A percentile compares a stretch with the other conserved stretches of the same genome.
These are phyloP conservation scores for Bombycilla garrulus DNA, from an alignment of 2,113 vertebrate genomes.

Conservation along the genomic window DNA sequence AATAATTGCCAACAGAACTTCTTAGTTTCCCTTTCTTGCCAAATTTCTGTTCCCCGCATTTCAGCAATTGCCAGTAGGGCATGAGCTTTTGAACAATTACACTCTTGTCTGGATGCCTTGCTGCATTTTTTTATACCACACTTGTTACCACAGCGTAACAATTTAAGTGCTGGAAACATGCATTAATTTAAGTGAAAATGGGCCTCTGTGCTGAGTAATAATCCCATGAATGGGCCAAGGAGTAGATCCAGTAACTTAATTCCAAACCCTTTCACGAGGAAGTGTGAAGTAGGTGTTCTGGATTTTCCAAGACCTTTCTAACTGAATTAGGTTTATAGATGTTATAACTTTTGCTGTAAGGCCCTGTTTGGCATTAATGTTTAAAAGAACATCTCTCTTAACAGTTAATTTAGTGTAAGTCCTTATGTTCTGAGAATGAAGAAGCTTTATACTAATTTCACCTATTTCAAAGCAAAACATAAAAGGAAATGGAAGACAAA, in stretches of 20 bases:
- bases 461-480: not conserved
- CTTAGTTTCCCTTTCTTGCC: not conserved
- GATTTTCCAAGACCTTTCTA: not conserved
- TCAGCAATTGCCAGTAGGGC: not conserved
- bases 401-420: not conserved
- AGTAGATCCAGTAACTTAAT: not conserved
- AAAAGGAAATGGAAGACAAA: not conserved
- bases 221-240: not conserved
- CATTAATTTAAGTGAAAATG: not conserved
- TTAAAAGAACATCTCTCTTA: not conserved
- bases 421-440: not conserved
- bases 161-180: not conserved
- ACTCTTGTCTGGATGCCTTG: not conserved
- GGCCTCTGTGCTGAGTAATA: not conserved
- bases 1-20: not conserved
- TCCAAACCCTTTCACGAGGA: not conserved
- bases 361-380: not conserved
- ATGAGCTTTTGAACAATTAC: not conserved
- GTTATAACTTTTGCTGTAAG: not conserved
- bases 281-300: not conserved
- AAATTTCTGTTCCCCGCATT: not conserved
- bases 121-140: not conserved
- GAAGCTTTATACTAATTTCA: not conserved
- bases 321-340: not conserved
- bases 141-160: not conserved